Evolutionary conservation across 2,113 vertebrate genomes (phyloP).

Genomic region (Chaetorhynchus papuensis): DNA sequence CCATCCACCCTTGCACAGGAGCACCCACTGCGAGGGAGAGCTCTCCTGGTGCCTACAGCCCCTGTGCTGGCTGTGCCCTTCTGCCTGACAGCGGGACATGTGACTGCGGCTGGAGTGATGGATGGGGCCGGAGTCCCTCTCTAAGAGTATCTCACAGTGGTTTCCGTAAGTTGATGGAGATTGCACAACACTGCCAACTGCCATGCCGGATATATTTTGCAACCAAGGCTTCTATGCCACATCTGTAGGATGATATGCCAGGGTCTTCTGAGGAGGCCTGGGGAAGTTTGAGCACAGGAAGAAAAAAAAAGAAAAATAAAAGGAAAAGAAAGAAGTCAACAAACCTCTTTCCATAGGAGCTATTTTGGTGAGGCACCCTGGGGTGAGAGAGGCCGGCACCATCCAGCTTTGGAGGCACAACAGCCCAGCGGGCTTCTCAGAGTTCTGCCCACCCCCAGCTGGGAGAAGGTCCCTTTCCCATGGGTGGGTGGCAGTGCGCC

Average conservation of each 20-base stretch:
- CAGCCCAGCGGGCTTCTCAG: background rate
- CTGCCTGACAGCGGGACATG: background rate
- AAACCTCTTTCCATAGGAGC: slow-evolving; percentile 34
- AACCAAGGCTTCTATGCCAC: slow-evolving; percentile 69
- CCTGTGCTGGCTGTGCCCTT: background rate
- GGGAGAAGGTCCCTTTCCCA: background rate
- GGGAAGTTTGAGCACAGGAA: slow-evolving; percentile 72
- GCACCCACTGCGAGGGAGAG: background rate
- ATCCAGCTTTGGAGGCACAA: background rate
- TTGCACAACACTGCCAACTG: slow-evolving; percentile 84
- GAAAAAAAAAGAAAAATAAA: slow-evolving; percentile 33
- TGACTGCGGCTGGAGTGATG: slow-evolving; percentile 56
- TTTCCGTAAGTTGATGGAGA: slow-evolving; percentile 83
- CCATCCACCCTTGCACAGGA: background rate
- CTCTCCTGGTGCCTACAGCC: background rate
- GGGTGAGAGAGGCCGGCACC: background rate
- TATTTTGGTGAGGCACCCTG: slow-evolving; percentile 9
- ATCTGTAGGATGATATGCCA: slow-evolving; percentile 65
- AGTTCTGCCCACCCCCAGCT: background rate
- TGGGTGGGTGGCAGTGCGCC: background rate
- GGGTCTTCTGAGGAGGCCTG: slow-evolving; percentile 54
- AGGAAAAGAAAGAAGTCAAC: slow-evolving; percentile 15
- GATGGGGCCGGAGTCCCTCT: slow-evolving; percentile 42
- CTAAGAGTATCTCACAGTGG: slow-evolving; percentile 60
- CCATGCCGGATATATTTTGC: slow-evolving; percentile 81